phyloP scores from a whole-genome alignment of 2,797 vertebrate genomes.

The Sebastes taczanowskii region DNA sequence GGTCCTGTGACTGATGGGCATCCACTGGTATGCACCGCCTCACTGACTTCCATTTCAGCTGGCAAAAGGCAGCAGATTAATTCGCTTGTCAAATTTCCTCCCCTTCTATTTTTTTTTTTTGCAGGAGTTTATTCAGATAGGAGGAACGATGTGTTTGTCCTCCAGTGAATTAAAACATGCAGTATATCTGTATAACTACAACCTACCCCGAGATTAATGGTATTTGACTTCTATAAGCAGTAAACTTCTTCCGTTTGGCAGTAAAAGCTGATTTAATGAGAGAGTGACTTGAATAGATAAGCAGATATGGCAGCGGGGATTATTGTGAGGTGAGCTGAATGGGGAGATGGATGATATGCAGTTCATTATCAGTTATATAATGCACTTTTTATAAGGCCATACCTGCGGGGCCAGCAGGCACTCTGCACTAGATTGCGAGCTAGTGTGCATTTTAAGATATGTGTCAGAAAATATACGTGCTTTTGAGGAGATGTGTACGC shows the following conservation, averaged over 20 bases:
- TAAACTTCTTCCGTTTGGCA: constrained; percentile 64
- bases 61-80: constrained; percentile 69
- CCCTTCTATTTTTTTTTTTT: neutral
- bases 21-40: constrained; percentile 56
- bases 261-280: constrained; percentile 68
- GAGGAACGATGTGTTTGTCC: constrained; percentile 65
- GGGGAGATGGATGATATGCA: constrained; percentile 52
- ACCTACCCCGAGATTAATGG: constrained; percentile 55
- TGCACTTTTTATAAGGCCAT: constrained; percentile 53
- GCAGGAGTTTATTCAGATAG: constrained; percentile 60
- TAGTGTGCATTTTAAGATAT: constrained; percentile 13
- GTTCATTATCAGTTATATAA: constrained; percentile 67
- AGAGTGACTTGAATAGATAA: constrained; percentile 67
- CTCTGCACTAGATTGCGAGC: constrained; percentile 17
- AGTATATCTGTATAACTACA: constrained; percentile 62
- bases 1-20: constrained; percentile 67
- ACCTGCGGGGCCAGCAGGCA: constrained; percentile 35
- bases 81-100: constrained; percentile 47
- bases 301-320: constrained; percentile 53
- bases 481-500: constrained; percentile 12
- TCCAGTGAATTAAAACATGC: constrained; percentile 68
- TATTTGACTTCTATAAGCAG: constrained; percentile 66
- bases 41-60: constrained; percentile 68
- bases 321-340: constrained; percentile 59
- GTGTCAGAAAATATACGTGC: constrained; percentile 23